Evolutionary conservation across 2,888 invertebrate genomes (phyloP), one percentile per base, ranked within the genome.

Genomic region (Eupithecia abbreviata): DNA sequence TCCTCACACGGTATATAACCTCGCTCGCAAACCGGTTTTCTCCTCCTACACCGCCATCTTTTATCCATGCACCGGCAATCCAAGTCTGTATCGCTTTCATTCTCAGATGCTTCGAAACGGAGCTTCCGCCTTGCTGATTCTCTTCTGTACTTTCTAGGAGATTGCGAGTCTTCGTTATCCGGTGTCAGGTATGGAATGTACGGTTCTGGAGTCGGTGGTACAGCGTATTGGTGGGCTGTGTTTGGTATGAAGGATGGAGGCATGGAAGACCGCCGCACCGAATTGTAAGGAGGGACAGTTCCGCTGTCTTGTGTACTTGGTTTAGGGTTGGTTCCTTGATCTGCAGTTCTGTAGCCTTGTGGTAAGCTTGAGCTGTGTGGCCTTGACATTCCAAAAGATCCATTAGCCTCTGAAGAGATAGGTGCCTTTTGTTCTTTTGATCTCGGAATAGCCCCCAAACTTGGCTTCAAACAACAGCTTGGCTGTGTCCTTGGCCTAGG

Each of bases 51-150:
- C 41, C 78, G 81, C 70, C 77, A 84, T 12, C 83, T 72, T 49
- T 80, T 82, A n/a, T 84, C 84, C 77, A 84, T 77, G 47, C 88
- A 89, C 5, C 78, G 79, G 68, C 82, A 82, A 49, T 71, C 84
- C 3, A 81, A 82, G 1, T 82, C 84, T 1, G 70, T 81, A 10
- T 84, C 84, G 9, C 80, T 83, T 5, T 86, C 87, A 2, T 83
- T 80, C 15, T 86, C 85, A n/a, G 85, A 82, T 13, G 10, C 62
- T 4, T 18, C 30, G 62, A 83, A 12, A n/a, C 83, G 77, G 7
- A 85, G 72, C 18, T 79, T 81, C 74, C 82, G 82, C 65, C 79
- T 83, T 0, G 74, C 80, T 12, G 76, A 12, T 7, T 55, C 55
- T 47, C 75, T 1, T 82, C 67, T 68, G 62, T 7, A 65, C 72